Evolutionary conservation across 2,888 invertebrate genomes (phyloP), one percentile per base, ranked within the genome.

Genomic region (Dioctria linearis): DNA sequence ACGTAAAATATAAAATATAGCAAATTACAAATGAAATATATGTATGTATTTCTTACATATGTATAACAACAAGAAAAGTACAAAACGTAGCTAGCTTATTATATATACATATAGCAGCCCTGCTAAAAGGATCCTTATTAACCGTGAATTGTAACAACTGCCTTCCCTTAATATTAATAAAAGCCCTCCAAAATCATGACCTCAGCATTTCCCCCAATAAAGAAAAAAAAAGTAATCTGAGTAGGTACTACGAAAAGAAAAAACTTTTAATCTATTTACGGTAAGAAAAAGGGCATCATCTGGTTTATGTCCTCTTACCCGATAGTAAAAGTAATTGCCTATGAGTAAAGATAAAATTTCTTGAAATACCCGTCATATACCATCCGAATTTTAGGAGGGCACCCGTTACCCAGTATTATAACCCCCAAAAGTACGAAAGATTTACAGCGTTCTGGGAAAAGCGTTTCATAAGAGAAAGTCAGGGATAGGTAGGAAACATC

Each of bases 211-310:
- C 39, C 5, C 25, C 43, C 71, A 25, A n/a, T 37, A n/a, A 6
- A 57, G 59, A 25, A 25, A 25, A 25, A 25, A 25, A 73, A 42
- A 4, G 57, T 13, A 59, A 59, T 59, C 42, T 11, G 13, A 59
- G 59, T 25, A 25, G 25, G 25, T 25, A 25, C 25, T 25, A 25
- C 25, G 25, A 25, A 39, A 59, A 75, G 42, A 49, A 49, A 43
- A 75, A 75, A 75, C 57, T 75, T 75, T 75, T 75, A 75, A 75
- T 75, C 73, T 75, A 75, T 75, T 75, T 75, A 75, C 43, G 73
- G 59, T 40, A 42, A 42, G 2, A 49, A 71, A 13, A 59, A 43
- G 73, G 59, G 59, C 43, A 75, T 75, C 73, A 75, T 75, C 73
- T 75, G 73, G 40, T 75, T 75, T 75, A 75, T 75, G 59, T 59